Evolutionary conservation across 2,797 vertebrate genomes (phyloP).

Genomic region (Brachymystax lenok): DNA sequence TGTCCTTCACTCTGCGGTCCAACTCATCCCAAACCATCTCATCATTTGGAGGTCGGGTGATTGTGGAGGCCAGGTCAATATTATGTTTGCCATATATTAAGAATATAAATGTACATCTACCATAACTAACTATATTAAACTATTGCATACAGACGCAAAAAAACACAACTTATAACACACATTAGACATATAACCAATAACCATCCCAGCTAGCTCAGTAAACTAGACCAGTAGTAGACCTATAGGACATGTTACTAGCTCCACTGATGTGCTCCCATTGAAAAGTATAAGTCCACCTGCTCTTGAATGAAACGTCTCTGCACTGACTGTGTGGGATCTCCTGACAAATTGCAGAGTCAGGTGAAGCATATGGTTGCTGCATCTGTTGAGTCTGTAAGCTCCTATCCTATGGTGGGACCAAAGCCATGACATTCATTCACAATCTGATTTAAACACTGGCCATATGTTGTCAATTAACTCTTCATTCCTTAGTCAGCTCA

Average conservation of each 20-base stretch:
- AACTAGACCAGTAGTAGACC: no score
- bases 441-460: slow-evolving; percentile 62
- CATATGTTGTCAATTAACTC: slow-evolving; percentile 61
- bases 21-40: no score
- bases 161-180: not conserved
- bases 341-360: slow-evolving; percentile 24
- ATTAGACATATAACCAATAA: not conserved
- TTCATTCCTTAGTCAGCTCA: slow-evolving; percentile 47
- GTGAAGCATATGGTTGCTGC: slow-evolving; percentile 72
- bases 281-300: slow-evolving; percentile 41
- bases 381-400: slow-evolving; percentile 63
- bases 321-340: slow-evolving; percentile 29
- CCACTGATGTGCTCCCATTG: slow-evolving; percentile 50
- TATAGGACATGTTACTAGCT: no score
- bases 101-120: no score
- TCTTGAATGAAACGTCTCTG: slow-evolving; percentile 34
- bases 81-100: no score
- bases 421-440: slow-evolving; percentile 72
- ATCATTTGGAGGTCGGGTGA: no score
- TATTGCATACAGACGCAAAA: not conserved
- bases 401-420: slow-evolving; percentile 49
- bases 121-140: not conserved
- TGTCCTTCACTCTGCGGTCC: no score
- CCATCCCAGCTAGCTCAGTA: not conserved
- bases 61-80: no score